Conservation (phyloP, 2,888 invertebrate genomes). For the Volucella inanis region DNA sequence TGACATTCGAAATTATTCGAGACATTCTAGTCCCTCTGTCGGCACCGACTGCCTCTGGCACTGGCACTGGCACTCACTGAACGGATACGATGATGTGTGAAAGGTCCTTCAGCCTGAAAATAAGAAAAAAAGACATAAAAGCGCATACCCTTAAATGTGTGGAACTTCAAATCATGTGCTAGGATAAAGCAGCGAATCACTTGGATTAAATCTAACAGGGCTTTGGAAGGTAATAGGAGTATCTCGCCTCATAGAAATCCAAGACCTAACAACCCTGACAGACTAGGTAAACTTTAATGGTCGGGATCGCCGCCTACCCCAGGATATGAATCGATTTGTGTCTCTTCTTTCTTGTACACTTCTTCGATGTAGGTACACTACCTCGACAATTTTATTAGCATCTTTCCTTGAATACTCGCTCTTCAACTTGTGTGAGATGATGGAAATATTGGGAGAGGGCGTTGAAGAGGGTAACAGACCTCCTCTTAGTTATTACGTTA, state of each 20-base stretch:
- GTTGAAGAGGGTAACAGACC: neutral
- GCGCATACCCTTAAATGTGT: constrained; percentile 19
- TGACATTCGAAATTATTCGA: constrained; percentile 58
- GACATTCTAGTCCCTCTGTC: constrained; percentile 35
- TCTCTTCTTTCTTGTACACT: too few species aligned
- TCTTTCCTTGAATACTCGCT: neutral
- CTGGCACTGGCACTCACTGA: constrained; percentile 45
- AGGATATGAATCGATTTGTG: too few species aligned
- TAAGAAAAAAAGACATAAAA: constrained; percentile 20
- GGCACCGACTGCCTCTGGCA: too few species aligned
- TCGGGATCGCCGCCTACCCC: constrained; percentile 5
- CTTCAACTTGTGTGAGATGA: neutral
- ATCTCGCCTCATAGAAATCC: neutral
- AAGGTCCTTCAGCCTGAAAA: constrained; percentile 3
- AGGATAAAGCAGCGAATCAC: constrained; percentile 55
- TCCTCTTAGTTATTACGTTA: constrained; percentile 59
- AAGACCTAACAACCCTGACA: constrained; percentile 26
- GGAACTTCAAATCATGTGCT: constrained; percentile 62
- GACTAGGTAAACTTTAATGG: constrained; percentile 40
- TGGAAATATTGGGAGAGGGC: constrained; percentile 4
- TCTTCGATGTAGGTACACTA: constrained; percentile 8
- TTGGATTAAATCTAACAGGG: constrained; percentile 51
- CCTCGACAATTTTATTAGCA: constrained; percentile 59
- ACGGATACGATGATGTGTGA: constrained; percentile 28
- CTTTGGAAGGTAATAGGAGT: neutral